Conservation (phyloP, 2,113 vertebrate species). For the Lepus americanus region DNA sequence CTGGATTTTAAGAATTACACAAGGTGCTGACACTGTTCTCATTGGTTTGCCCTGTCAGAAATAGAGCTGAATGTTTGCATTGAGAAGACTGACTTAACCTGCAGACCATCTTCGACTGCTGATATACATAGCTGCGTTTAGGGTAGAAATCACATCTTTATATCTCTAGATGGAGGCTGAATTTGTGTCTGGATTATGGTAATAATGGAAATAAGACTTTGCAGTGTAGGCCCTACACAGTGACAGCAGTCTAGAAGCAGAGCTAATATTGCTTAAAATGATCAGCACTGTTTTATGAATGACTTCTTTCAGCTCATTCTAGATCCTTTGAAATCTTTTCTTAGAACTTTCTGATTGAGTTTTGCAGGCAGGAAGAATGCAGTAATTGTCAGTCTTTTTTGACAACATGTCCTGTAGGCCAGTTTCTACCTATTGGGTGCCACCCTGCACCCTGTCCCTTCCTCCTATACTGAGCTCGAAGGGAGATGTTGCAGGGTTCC, state of each 20-base stretch:
- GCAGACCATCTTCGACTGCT: conserved; percentile 7
- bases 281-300: conserved; percentile 64
- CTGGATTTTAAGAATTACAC: background rate
- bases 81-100: conserved; percentile 1
- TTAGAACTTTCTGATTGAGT: conserved; percentile 71
- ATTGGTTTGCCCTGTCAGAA: background rate
- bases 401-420: conserved; percentile 20
- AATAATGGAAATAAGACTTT: conserved; percentile 32
- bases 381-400: conserved; percentile 72
- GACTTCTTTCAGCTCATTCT: conserved; percentile 68
- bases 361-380: conserved; percentile 71
- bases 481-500: conserved; percentile 2
- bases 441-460: conserved; percentile 32
- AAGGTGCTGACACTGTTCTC: background rate
- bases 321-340: conserved; percentile 65
- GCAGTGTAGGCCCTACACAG: background rate
- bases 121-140: conserved; percentile 17
- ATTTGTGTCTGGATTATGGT: conserved; percentile 39
- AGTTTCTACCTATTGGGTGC: conserved; percentile 30
- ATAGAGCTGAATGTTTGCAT: conserved; percentile 33
- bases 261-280: conserved; percentile 55
- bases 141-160: background rate
- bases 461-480: background rate
- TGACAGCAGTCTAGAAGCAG: conserved; percentile 59
- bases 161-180: conserved; percentile 28